Evolutionary conservation across 2,113 vertebrate genomes (phyloP).

Genomic region (Ivindomyrus marchei): DNA sequence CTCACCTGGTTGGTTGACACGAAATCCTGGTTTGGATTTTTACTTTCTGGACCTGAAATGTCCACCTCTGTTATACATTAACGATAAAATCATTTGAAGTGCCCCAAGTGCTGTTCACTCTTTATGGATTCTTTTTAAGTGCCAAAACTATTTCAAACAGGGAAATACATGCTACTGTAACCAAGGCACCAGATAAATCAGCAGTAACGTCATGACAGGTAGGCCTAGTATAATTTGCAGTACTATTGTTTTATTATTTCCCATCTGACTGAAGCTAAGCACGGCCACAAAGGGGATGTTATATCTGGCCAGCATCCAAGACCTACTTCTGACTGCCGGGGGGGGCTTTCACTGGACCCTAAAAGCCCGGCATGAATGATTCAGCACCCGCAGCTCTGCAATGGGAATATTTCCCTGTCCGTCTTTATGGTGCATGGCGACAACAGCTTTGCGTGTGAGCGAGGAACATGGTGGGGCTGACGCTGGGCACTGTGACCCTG

Average conservation of each 20-base stretch:
- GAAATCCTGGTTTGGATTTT: no score
- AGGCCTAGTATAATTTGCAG: not conserved
- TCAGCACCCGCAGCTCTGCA: not conserved
- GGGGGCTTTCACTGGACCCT: not conserved
- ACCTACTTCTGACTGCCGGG: not conserved
- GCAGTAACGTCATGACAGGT: not conserved
- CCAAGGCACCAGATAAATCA: not conserved
- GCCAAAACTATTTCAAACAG: not conserved
- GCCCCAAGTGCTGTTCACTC: not conserved
- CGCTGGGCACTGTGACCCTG: slow-evolving; percentile 33
- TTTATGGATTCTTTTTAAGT: not conserved
- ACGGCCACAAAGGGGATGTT: not conserved
- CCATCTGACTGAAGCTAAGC: not conserved
- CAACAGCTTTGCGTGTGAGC: slow-evolving; percentile 18
- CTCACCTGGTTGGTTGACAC: no score
- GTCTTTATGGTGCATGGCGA: not conserved
- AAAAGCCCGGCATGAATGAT: not conserved
- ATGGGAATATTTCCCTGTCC: not conserved
- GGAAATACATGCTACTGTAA: not conserved
- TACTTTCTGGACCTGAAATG: no score
- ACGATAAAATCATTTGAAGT: not conserved
- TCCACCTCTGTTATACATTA: not conserved
- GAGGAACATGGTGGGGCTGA: slow-evolving; percentile 19
- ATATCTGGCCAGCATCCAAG: not conserved
- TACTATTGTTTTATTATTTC: not conserved